Percentiles rank a stretch among this genome's conserved stretches.
Evolutionary conservation across 2,113 vertebrate genomes (phyloP).

Genomic region (Calyptommatus sinebrachiatus): DNA sequence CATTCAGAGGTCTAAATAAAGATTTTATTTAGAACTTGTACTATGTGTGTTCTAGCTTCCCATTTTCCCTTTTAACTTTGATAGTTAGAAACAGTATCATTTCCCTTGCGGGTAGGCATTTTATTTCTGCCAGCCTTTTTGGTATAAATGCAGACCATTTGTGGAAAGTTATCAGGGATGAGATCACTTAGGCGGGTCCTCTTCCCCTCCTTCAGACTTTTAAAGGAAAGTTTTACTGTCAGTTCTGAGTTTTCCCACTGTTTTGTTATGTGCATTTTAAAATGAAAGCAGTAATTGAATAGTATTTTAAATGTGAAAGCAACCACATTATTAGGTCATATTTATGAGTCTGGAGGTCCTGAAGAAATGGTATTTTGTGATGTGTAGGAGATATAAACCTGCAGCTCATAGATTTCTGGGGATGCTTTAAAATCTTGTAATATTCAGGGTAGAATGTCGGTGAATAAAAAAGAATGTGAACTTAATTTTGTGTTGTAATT

Average conservation of each 20-base stretch:
- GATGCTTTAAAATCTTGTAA: neutral
- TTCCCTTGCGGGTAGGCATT: constrained; percentile 39
- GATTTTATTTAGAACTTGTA: constrained; percentile 48
- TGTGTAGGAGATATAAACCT: neutral
- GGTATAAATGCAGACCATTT: constrained; percentile 32
- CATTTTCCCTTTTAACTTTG: constrained; percentile 44
- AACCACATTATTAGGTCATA: neutral
- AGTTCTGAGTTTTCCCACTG: constrained; percentile 17
- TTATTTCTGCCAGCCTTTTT: constrained; percentile 49
- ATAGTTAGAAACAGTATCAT: constrained; percentile 34
- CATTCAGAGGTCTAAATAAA: constrained; percentile 52
- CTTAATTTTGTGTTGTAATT: neutral
- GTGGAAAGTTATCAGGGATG: constrained; percentile 46
- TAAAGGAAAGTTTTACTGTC: constrained; percentile 1
- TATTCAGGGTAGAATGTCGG: no score
- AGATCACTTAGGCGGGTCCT: constrained; percentile 5
- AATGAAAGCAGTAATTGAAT: constrained; percentile 33
- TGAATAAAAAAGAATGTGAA: no score
- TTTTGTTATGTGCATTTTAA: constrained; percentile 43
- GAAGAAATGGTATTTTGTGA: neutral
- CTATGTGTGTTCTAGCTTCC: constrained; percentile 41
- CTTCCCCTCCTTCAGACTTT: constrained; percentile 3
- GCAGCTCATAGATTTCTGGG: neutral
- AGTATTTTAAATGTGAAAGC: constrained; percentile 18
- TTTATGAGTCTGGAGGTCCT: constrained; percentile 13